Percentiles rank a stretch among this genome's conserved stretches.
phyloP scores from a whole-genome alignment of 2,797 vertebrate species.

The Centroberyx gerrardi region DNA sequence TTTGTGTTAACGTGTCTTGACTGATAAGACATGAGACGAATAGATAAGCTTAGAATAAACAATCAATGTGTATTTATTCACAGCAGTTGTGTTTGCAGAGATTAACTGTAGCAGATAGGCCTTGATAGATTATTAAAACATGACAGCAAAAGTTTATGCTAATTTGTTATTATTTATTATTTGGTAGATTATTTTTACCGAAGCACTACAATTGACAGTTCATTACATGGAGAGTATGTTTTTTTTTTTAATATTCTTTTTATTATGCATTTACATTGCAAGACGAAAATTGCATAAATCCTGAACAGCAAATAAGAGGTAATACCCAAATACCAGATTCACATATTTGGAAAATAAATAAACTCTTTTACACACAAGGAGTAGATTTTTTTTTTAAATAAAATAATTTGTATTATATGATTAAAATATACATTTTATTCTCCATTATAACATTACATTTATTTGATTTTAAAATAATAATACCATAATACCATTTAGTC shows the following conservation, averaged over 20 bases:
- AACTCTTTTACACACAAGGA: slow-evolving; percentile 39
- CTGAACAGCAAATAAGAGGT: slow-evolving; percentile 31
- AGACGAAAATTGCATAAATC: slow-evolving; percentile 55
- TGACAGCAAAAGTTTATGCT: not conserved
- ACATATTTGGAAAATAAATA: slow-evolving; percentile 54
- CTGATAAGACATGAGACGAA: too few species aligned
- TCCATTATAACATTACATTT: slow-evolving; percentile 19
- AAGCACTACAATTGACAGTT: slow-evolving; percentile 19
- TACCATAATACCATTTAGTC: slow-evolving; percentile 31
- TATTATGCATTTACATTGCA: slow-evolving; percentile 50
- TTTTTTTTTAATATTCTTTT: not conserved
- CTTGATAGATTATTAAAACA: not conserved
- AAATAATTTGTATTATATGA: slow-evolving; percentile 37
- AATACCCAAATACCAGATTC: slow-evolving; percentile 28
- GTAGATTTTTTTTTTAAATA: slow-evolving; percentile 23
- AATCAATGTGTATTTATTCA: not conserved
- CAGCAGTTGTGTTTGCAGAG: too few species aligned
- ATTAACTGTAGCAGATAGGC: not conserved
- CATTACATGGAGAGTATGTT: slow-evolving; percentile 31
- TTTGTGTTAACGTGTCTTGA: not conserved
- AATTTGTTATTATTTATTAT: slow-evolving; percentile 49
- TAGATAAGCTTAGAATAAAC: not conserved
- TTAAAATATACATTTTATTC: slow-evolving; percentile 53
- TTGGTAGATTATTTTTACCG: slow-evolving; percentile 19
- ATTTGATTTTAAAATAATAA: slow-evolving; percentile 54